These are phyloP conservation scores for Abrostola tripartita DNA, from an alignment of 2,888 invertebrate genomes.

Conservation along the genomic window DNA sequence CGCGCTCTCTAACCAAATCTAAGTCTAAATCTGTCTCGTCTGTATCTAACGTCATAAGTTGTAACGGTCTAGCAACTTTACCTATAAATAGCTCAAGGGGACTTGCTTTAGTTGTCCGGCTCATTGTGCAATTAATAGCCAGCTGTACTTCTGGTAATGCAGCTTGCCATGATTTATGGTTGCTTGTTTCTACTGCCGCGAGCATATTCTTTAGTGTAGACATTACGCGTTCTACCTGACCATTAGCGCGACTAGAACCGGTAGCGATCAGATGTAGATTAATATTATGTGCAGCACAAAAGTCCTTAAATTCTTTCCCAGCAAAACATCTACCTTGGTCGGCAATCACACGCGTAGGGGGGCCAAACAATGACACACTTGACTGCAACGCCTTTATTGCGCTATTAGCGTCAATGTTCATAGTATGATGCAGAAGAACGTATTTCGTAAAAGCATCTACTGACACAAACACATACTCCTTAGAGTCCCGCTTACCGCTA, in stretches of 20 bases:
- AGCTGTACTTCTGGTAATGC: neutral
- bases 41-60: neutral
- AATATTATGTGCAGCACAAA: conserved; percentile 19
- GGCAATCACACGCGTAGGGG: conserved; percentile 17
- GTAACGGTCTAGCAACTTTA: conserved; percentile 9
- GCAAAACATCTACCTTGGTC: neutral
- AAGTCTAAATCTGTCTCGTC: neutral
- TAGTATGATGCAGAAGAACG: conserved; percentile 5
- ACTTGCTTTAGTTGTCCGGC: neutral
- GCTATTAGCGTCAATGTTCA: conserved; percentile 12
- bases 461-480: conserved; percentile 18
- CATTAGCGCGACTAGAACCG: conserved; percentile 19
- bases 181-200: conserved; percentile 5
- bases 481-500: conserved; percentile 17
- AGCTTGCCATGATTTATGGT: conserved; percentile 14
- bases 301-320: conserved; percentile 11
- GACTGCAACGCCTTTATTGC: conserved; percentile 11
- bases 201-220: conserved; percentile 13
- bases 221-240: conserved; percentile 15
- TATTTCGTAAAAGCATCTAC: conserved; percentile 13
- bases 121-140: neutral
- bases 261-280: conserved; percentile 23
- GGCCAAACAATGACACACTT: conserved; percentile 19
- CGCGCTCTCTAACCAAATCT: neutral
- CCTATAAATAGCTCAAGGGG: conserved; percentile 15